Evolutionary conservation across 2,797 vertebrate genomes (phyloP).

Genomic region (Lophura swinhoii): DNA sequence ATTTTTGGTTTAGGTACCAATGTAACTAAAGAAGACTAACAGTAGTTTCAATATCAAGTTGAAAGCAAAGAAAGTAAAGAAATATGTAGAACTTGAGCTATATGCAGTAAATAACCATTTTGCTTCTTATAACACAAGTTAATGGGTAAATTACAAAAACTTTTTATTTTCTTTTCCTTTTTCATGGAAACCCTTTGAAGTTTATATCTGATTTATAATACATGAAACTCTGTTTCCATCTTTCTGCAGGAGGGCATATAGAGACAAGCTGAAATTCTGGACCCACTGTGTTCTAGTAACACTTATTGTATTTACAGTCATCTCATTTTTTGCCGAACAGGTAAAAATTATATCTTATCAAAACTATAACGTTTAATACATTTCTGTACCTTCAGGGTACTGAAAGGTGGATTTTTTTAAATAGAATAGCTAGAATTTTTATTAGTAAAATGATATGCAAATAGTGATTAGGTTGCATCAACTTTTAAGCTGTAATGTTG

Average conservation of each 20-base stretch:
- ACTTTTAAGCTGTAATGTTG: background rate
- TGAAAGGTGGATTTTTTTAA: background rate
- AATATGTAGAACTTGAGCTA: background rate
- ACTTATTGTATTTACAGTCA: slow-evolving; percentile 93
- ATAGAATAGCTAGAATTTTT: background rate
- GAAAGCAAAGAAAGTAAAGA: background rate
- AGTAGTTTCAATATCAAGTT: background rate
- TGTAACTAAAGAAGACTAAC: background rate
- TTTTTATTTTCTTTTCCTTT: background rate
- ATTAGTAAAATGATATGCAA: background rate
- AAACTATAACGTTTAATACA: background rate
- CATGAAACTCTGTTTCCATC: slow-evolving; percentile 38
- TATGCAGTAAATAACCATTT: background rate
- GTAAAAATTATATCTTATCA: slow-evolving; percentile 77
- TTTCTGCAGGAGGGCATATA: slow-evolving; percentile 89
- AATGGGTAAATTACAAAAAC: background rate
- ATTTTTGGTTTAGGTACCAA: background rate
- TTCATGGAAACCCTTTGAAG: background rate
- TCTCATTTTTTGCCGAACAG: slow-evolving; percentile 99
- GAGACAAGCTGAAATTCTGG: slow-evolving; percentile 99
- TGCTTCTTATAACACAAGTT: background rate
- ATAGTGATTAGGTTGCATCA: background rate
- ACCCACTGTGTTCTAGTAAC: slow-evolving; percentile 95
- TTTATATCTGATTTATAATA: background rate
- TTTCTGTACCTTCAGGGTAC: background rate